Percentiles rank a stretch among this genome's conserved stretches.
Conservation (phyloP, 1,140 invertebrate genomes). For the Papilio glaucus region DNA sequence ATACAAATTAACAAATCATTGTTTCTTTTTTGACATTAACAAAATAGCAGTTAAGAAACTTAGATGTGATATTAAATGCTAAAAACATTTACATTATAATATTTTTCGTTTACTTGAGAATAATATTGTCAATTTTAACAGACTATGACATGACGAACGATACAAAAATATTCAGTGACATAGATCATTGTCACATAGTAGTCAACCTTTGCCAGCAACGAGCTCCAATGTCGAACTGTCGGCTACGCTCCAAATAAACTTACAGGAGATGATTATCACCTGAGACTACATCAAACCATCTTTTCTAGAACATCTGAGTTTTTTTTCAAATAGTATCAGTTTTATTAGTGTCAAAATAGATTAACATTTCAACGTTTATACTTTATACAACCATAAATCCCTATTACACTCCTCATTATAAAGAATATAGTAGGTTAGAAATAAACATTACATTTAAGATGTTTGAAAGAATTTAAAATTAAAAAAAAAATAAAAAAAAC, state of each 20-base stretch:
- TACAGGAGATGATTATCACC: constrained; percentile 37
- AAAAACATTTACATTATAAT: background rate
- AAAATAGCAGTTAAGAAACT: no score
- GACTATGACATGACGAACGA: constrained; percentile 34
- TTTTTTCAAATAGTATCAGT: constrained; percentile 8
- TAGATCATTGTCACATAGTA: constrained; percentile 68
- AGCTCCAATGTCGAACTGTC: constrained; percentile 64
- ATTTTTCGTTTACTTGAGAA: background rate
- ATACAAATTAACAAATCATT: no score
- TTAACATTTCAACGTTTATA: background rate
- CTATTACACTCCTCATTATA: background rate
- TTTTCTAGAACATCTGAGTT: constrained; percentile 11
- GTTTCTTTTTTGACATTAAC: no score
- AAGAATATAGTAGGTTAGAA: no score
- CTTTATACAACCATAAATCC: background rate
- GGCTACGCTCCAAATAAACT: constrained; percentile 60
- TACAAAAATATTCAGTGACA: constrained; percentile 58
- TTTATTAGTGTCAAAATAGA: background rate
- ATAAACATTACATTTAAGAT: no score
- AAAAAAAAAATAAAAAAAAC: no score
- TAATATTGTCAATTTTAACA: constrained; percentile 43
- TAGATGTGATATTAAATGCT: background rate
- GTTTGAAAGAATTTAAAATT: no score
- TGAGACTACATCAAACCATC: constrained; percentile 30
- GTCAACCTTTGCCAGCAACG: constrained; percentile 60